Percentiles rank a stretch among this genome's conserved stretches.
phyloP scores from a whole-genome alignment of 1,140 invertebrate species.

The Phenacoccus solenopsis region DNA sequence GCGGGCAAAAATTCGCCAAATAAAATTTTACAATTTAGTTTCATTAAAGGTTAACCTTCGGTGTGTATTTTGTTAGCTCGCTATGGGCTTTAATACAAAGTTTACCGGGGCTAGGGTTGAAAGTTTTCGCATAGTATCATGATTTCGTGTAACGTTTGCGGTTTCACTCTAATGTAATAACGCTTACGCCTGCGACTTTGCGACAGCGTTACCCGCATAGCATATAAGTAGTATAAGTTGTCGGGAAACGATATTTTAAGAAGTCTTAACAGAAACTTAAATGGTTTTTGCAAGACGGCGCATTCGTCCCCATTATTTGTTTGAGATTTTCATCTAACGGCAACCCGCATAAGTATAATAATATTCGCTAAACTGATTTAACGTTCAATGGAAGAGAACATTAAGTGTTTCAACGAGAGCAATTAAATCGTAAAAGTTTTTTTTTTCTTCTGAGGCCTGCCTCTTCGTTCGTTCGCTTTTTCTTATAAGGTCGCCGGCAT shows the following conservation, averaged over 20 bases:
- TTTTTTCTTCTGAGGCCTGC: too few relatives aligned
- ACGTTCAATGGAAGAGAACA: neutral
- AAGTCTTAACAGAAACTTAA: constrained; percentile 2
- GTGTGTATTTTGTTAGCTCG: neutral
- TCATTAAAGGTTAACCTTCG: neutral
- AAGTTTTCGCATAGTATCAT: neutral
- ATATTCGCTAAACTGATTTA: constrained; percentile 2
- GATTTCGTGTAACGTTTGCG: neutral
- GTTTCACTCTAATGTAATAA: neutral
- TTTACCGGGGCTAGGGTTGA: neutral
- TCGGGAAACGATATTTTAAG: constrained; percentile 1
- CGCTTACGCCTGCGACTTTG: neutral
- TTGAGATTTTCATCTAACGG: neutral
- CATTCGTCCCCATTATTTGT: neutral
- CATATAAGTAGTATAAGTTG: constrained; percentile 2
- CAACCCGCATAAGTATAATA: neutral
- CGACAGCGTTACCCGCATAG: neutral
- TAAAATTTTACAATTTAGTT: neutral
- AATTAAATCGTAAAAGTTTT: too few relatives aligned
- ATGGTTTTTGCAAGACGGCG: neutral
- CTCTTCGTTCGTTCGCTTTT: too few relatives aligned
- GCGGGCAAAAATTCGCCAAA: neutral
- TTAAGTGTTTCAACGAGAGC: too few relatives aligned
- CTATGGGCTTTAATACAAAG: neutral
- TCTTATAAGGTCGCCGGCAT: too few relatives aligned